These are phyloP conservation scores for Thymelicus lineola DNA, from an alignment of 2,888 invertebrate genomes.

Conservation along the genomic window DNA sequence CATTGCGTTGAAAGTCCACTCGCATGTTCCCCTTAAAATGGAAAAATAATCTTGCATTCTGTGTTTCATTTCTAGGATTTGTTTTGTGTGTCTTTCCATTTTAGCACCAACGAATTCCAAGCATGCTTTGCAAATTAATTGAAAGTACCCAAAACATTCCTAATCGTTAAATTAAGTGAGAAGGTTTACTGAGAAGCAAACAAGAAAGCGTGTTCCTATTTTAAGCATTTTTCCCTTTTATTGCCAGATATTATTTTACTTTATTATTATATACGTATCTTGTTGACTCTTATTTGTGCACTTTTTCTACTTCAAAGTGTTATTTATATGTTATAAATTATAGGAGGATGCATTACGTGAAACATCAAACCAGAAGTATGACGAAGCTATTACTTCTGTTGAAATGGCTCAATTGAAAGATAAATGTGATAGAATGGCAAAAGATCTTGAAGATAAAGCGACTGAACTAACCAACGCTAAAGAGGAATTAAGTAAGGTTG, in stretches of 20 bases:
- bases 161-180: not conserved
- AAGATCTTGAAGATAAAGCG: conserved; percentile 70
- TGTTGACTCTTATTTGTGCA: not conserved
- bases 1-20: conserved; percentile 18
- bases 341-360: conserved; percentile 77
- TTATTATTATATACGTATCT: not conserved
- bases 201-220: not conserved
- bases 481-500: conserved; percentile 71
- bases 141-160: not conserved
- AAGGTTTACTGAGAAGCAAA: not conserved
- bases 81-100: not conserved
- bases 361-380: conserved; percentile 76
- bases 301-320: not conserved
- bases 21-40: conserved; percentile 20
- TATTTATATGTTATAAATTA: conserved; percentile 25
- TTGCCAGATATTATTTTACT: not conserved
- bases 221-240: not conserved
- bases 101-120: not conserved
- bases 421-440: conserved; percentile 65
- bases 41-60: conserved; percentile 14
- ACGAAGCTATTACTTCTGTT: conserved; percentile 76
- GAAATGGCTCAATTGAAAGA: conserved; percentile 82
- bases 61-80: not conserved
- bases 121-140: conserved; percentile 5
- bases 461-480: conserved; percentile 64